Percentiles rank a stretch among this genome's conserved stretches.
These are phyloP conservation scores for Zonitis immaculata DNA, from an alignment of 2,888 invertebrate species.

Conservation along the genomic window DNA sequence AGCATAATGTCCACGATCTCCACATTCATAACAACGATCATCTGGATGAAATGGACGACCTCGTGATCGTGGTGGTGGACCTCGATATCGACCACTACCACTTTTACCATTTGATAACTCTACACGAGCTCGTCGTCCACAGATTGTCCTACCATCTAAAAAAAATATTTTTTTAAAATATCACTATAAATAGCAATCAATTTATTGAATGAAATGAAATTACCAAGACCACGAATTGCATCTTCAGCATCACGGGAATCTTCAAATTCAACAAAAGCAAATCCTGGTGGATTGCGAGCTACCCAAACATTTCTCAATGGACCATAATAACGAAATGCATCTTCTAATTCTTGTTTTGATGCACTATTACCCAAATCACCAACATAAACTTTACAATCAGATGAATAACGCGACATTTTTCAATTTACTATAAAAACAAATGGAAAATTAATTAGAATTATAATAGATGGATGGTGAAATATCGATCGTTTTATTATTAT, in stretches of 20 bases:
- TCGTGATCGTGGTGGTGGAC: slow-evolving; percentile 57
- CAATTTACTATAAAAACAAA: not conserved
- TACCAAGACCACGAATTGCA: slow-evolving; percentile 74
- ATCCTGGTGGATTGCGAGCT: slow-evolving; percentile 87
- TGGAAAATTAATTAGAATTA: slow-evolving; percentile 1
- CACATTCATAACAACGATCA: slow-evolving; percentile 92
- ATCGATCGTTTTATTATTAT: slow-evolving; percentile 24
- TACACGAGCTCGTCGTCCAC: slow-evolving; percentile 85
- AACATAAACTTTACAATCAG: slow-evolving; percentile 90
- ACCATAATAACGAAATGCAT: slow-evolving; percentile 82
- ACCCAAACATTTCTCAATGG: slow-evolving; percentile 91
- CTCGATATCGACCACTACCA: slow-evolving; percentile 47
- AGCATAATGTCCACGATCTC: slow-evolving; percentile 89
- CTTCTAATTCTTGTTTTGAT: slow-evolving; percentile 84
- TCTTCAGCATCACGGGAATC: slow-evolving; percentile 86
- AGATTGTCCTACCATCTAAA: slow-evolving; percentile 72
- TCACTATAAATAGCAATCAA: not conserved
- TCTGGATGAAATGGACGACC: slow-evolving; percentile 82
- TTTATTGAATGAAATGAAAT: not conserved
- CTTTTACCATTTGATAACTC: slow-evolving; percentile 88
- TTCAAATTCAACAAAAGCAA: slow-evolving; percentile 87
- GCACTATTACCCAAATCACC: slow-evolving; percentile 89
- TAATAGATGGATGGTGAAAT: slow-evolving; percentile 11
- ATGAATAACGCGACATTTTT: slow-evolving; percentile 68
- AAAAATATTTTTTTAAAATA: not conserved